Evolutionary conservation across 2,888 invertebrate genomes (phyloP).

Genomic region (Azorinus chamasolen): DNA sequence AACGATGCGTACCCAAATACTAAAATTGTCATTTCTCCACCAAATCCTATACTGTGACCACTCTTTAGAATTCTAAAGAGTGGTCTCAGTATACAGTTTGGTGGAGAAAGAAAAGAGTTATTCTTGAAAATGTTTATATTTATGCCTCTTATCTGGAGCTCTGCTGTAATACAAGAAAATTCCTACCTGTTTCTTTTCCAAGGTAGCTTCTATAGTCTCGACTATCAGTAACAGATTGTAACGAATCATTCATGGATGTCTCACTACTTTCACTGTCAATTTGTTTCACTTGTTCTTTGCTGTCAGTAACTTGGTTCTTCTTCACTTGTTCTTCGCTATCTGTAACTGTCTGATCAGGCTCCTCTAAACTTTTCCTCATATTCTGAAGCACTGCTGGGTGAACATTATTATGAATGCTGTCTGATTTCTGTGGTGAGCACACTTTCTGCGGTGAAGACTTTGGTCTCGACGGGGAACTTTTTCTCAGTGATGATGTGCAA

Average conservation of each 20-base stretch:
- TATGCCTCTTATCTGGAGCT: no score
- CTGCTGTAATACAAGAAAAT: no score
- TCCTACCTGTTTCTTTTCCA: slow-evolving; percentile 71
- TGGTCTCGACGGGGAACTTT: slow-evolving; percentile 17
- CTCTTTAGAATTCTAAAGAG: no score
- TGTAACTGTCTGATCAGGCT: slow-evolving; percentile 13
- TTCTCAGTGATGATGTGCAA: slow-evolving; percentile 19
- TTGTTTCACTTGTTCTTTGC: slow-evolving; percentile 21
- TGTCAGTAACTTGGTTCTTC: slow-evolving; percentile 24
- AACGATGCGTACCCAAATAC: no score
- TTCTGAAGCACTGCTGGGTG: slow-evolving; percentile 60
- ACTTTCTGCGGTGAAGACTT: slow-evolving; percentile 7
- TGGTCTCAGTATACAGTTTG: no score
- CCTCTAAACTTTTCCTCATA: slow-evolving; percentile 32
- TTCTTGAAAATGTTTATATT: no score
- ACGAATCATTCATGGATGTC: slow-evolving; percentile 12
- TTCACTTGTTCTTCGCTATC: slow-evolving; percentile 14
- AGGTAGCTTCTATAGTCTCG: slow-evolving; percentile 75
- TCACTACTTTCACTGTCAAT: slow-evolving; percentile 21
- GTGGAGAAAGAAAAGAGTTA: no score
- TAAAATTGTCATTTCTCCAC: no score
- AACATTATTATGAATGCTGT: slow-evolving; percentile 59
- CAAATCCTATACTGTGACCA: no score
- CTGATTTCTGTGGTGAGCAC: slow-evolving; percentile 29
- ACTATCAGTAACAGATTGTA: slow-evolving; percentile 9